These are phyloP conservation scores for Adelosebastes latens DNA, from an alignment of 2,797 vertebrate species.

Conservation along the genomic window DNA sequence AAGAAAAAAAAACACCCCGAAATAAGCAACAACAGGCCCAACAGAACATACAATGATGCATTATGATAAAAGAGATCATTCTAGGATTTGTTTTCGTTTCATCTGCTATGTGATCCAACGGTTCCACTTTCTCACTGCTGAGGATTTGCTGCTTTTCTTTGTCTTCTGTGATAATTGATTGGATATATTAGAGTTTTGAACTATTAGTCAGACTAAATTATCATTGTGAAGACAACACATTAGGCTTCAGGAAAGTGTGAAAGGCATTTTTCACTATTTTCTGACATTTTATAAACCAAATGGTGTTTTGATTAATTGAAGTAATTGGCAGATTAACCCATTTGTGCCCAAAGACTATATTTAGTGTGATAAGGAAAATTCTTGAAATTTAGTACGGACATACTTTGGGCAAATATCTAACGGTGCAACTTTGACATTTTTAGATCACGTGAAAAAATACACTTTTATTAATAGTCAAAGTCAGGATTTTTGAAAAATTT, in stretches of 20 bases:
- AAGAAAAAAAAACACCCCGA: neutral
- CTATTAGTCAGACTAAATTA: too few species aligned
- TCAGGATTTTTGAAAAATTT: too few species aligned
- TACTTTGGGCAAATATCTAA: too few species aligned
- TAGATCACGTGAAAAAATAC: too few species aligned
- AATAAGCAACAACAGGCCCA: neutral
- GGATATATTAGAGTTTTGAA: neutral
- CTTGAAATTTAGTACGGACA: too few species aligned
- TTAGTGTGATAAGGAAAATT: too few species aligned
- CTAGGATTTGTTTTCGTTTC: too few species aligned
- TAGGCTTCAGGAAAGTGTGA: neutral
- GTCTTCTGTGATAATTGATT: neutral
- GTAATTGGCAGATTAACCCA: too few species aligned
- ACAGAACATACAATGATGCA: neutral
- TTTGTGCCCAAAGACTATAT: too few species aligned
- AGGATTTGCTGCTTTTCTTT: constrained; percentile 12
- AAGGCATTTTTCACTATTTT: neutral
- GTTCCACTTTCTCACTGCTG: neutral
- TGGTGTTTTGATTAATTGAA: too few species aligned
- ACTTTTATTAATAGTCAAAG: too few species aligned
- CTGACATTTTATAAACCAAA: neutral
- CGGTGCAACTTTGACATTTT: fast-evolving
- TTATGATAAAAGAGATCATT: neutral
- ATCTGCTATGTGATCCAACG: neutral
- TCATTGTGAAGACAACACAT: neutral